Evolutionary conservation across 2,113 vertebrate species (phyloP).

Genomic region (Ptychochromis oligacanthus): DNA sequence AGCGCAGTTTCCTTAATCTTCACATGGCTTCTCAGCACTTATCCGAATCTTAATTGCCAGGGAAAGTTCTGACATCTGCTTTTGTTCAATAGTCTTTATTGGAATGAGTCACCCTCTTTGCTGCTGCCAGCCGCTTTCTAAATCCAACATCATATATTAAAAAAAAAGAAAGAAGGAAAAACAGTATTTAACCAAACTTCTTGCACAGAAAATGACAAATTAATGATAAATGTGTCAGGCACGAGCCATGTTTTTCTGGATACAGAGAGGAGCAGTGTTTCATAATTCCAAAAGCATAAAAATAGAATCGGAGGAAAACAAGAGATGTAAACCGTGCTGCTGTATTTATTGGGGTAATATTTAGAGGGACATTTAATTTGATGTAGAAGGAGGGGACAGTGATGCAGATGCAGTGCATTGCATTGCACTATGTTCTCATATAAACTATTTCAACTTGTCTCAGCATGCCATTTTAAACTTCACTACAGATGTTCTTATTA

Average conservation of each 20-base stretch:
- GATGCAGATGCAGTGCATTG: conserved; percentile 26
- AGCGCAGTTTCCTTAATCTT: conserved; percentile 64
- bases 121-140: conserved; percentile 69
- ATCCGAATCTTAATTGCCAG: conserved; percentile 64
- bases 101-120: conserved; percentile 71
- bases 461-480: conserved; percentile 5
- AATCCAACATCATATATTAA: conserved; percentile 34
- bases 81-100: conserved; percentile 77
- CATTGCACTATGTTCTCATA: not conserved
- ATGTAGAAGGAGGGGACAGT: conserved; percentile 12
- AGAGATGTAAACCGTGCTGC: conserved; percentile 33
- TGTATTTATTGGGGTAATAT: conserved; percentile 69
- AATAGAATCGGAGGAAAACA: conserved; percentile 44
- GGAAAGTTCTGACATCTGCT: conserved; percentile 77
- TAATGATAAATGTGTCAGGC: conserved; percentile 45
- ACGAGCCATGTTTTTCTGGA: conserved; percentile 21
- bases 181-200: conserved; percentile 23
- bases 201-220: conserved; percentile 28
- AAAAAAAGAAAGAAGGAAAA: conserved; percentile 19
- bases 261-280: conserved; percentile 28
- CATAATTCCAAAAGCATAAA: conserved; percentile 46
- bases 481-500: not conserved
- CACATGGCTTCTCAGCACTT: conserved; percentile 65
- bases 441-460: not conserved
- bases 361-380: conserved; percentile 58